These are phyloP conservation scores for Thecophora atra DNA, from an alignment of 2,888 invertebrate species.

Conservation along the genomic window DNA sequence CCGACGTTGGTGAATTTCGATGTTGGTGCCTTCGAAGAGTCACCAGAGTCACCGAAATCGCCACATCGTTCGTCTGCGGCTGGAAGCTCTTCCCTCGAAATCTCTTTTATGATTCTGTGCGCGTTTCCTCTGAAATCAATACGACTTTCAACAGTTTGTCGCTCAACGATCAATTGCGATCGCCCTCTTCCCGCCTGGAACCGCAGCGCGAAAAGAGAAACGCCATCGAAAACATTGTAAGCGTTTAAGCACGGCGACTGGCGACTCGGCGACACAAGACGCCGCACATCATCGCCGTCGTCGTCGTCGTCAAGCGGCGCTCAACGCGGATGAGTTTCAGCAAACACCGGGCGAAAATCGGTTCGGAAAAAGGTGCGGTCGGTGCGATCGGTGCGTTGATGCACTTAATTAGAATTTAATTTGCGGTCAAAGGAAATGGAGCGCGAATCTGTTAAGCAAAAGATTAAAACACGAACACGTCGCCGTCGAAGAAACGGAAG, in stretches of 20 bases:
- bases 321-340: not conserved
- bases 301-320: not conserved
- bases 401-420: slow-evolving; percentile 30
- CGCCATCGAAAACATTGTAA: no score
- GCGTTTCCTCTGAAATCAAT: no score
- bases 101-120: no score
- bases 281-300: not conserved
- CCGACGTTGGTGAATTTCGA: no score
- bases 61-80: no score
- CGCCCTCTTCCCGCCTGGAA: no score
- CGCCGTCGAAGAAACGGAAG: not conserved
- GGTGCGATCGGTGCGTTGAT: slow-evolving; percentile 16
- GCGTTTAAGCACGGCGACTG: not conserved
- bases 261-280: not conserved
- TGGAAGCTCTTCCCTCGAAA: no score
- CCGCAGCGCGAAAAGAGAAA: no score
- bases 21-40: no score
- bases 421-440: slow-evolving; percentile 25
- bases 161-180: no score
- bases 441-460: not conserved
- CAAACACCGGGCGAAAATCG: not conserved
- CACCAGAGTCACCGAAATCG: no score
- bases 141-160: no score
- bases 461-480: not conserved
- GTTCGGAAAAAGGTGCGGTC: slow-evolving; percentile 6